Base-by-base conservation (phyloP, 2,888 invertebrate genomes). In the Temnothorax ravouxi region DNA sequence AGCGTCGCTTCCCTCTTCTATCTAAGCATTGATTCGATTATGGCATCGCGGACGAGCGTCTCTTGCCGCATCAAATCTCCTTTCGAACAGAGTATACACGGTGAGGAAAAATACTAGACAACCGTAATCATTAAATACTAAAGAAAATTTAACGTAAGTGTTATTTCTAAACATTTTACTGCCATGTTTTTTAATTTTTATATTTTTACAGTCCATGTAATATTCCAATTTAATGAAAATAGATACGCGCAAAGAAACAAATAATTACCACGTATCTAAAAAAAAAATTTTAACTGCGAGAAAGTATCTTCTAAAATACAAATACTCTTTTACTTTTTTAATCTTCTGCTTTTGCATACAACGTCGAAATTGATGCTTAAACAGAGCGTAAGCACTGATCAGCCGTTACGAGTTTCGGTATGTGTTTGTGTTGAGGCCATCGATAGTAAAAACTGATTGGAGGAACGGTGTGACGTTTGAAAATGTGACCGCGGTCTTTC, bases 1-100 rank as follows among this genome's bases (percentile, higher is more conserved):
- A 15, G 29, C 62, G 52, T 52, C 77, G 59, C 41, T 56, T 41
- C 75, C 18, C 62, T 44, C 47, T n/a, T 44, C 50, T 38, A 47
- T 38, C 47, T 80, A 56, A 72, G 47, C 72, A 72, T 47, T 80
- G 72, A 80, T 38, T 72, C 59, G 44, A 72, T 80, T 80, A 80
- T 54, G 44, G 34, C 29, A 47, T 47, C 21, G 47, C 62, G 64
- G 54, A 79, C 41, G 34, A 44, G 47, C 41, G 41, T 56, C 34
- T 69, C 34, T 71, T 21, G 21, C 44, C 11, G 15, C 69, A 21
- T 71, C 41, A 34, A 56, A 21, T 2, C 50, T 64, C 21, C 44
- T 56, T 79, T 15, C 9, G 18, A 8, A 6, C 18, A 25, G 25
- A 25, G 8, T 38, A 13, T 38, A 13, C 18, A 13, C n/a, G 15